These are phyloP conservation scores for Tetropium fuscum DNA, from an alignment of 2,888 invertebrate species.

Conservation along the genomic window DNA sequence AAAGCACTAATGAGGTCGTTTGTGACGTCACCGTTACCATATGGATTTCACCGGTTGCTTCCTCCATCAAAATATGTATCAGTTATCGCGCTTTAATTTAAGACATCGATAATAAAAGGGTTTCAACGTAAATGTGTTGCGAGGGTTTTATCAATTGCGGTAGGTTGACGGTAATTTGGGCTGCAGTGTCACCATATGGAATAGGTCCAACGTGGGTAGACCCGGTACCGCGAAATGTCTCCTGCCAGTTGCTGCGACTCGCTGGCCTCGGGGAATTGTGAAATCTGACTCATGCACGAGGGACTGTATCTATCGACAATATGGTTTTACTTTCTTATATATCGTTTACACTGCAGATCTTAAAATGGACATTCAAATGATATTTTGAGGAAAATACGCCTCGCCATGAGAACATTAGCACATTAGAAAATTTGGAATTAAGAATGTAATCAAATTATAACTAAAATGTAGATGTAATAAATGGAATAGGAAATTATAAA, in stretches of 20 bases:
- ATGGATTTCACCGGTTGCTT: background rate
- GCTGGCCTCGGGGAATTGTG: slow-evolving; percentile 49
- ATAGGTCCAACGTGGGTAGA: background rate
- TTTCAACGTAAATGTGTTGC: background rate
- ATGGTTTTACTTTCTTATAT: background rate
- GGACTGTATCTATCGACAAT: background rate
- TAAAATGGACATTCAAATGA: too few species aligned
- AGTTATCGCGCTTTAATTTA: background rate
- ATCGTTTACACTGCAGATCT: too few species aligned
- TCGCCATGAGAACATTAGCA: too few species aligned
- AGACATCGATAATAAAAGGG: background rate
- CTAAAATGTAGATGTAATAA: too few species aligned
- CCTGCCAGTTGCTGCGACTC: slow-evolving; percentile 41
- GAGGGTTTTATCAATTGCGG: background rate
- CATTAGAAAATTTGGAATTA: too few species aligned
- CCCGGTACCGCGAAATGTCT: slow-evolving; percentile 36
- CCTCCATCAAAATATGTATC: background rate
- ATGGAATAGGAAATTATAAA: too few species aligned
- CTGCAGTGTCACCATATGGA: background rate
- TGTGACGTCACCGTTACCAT: background rate
- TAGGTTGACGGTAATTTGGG: background rate
- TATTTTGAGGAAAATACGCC: too few species aligned
- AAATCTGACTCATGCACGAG: slow-evolving; percentile 46
- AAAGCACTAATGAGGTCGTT: too few species aligned
- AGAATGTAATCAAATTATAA: too few species aligned